Conservation (phyloP, 2,797 vertebrate genomes). For the Clarias laeviceps region DNA sequence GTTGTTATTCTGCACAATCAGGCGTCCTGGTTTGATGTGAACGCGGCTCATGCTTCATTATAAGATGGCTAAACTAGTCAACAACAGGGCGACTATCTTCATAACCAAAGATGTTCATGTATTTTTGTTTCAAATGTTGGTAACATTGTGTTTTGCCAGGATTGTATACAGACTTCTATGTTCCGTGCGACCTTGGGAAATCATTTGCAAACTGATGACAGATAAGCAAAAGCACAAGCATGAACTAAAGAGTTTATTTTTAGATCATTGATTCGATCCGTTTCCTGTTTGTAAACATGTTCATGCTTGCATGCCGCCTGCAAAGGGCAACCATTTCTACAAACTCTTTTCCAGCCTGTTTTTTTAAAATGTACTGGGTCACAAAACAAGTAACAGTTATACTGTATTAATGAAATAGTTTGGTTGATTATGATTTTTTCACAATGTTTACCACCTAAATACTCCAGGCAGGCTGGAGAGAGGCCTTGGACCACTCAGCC, state of each 20-base stretch:
- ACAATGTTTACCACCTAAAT: neutral
- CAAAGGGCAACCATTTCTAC: neutral
- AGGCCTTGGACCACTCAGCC: neutral
- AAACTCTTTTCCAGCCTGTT: neutral
- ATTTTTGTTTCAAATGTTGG: neutral
- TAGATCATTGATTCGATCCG: neutral
- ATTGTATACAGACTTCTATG: too few species aligned
- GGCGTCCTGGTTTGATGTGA: too few species aligned
- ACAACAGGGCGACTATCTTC: neutral
- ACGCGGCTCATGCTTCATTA: neutral
- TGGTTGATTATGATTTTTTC: neutral
- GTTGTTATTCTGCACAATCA: too few species aligned
- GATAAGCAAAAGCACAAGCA: slow-evolving; percentile 8
- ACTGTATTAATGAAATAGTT: neutral
- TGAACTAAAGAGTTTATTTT: neutral
- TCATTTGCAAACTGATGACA: neutral
- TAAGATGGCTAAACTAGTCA: neutral
- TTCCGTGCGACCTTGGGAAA: neutral
- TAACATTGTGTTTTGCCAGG: neutral
- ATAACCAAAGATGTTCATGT: neutral
- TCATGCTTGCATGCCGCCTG: neutral
- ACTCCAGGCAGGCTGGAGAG: neutral
- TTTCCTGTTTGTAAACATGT: slow-evolving; percentile 32
- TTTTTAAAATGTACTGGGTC: neutral
- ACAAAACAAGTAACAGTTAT: neutral